These are phyloP conservation scores for Leucophenga varia DNA, from an alignment of 1,140 invertebrate species.

Conservation along the genomic window DNA sequence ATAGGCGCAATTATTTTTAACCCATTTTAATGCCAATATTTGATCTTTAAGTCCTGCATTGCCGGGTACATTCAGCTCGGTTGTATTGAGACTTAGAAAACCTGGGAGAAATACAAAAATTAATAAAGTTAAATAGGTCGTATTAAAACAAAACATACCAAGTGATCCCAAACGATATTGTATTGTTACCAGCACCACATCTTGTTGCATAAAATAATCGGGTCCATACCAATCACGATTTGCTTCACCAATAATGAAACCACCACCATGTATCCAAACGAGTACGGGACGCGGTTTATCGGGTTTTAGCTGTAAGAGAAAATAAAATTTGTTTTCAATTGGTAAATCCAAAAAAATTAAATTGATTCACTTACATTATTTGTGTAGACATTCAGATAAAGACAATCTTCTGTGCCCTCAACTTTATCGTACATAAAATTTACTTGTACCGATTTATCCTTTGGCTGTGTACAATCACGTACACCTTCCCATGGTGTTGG, in stretches of 20 bases:
- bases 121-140: too few relatives aligned
- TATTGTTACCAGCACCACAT: slow-evolving; percentile 57
- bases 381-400: slow-evolving; percentile 70
- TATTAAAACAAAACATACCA: slow-evolving; percentile 34
- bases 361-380: slow-evolving; percentile 60
- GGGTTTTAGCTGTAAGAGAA: slow-evolving; percentile 31
- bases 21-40: slow-evolving; percentile 66
- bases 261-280: slow-evolving; percentile 67
- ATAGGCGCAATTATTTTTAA: slow-evolving; percentile 65
- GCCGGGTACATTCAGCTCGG: slow-evolving; percentile 57
- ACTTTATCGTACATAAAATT: slow-evolving; percentile 34
- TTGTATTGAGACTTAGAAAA: slow-evolving; percentile 38
- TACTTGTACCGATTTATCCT: slow-evolving; percentile 52
- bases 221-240: slow-evolving; percentile 55
- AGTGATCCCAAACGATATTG: slow-evolving; percentile 59
- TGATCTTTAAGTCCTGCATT: slow-evolving; percentile 68
- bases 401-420: slow-evolving; percentile 68
- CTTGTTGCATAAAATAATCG: slow-evolving; percentile 62
- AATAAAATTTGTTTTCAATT: too few relatives aligned
- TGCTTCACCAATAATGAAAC: slow-evolving; percentile 61
- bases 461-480: slow-evolving; percentile 46
- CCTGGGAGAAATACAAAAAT: slow-evolving; percentile 23
- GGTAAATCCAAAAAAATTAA: too few relatives aligned
- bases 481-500: slow-evolving; percentile 46
- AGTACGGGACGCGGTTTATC: slow-evolving; percentile 43